Base-by-base conservation (phyloP, 2,113 vertebrate species). In the Calidris pugnax region DNA sequence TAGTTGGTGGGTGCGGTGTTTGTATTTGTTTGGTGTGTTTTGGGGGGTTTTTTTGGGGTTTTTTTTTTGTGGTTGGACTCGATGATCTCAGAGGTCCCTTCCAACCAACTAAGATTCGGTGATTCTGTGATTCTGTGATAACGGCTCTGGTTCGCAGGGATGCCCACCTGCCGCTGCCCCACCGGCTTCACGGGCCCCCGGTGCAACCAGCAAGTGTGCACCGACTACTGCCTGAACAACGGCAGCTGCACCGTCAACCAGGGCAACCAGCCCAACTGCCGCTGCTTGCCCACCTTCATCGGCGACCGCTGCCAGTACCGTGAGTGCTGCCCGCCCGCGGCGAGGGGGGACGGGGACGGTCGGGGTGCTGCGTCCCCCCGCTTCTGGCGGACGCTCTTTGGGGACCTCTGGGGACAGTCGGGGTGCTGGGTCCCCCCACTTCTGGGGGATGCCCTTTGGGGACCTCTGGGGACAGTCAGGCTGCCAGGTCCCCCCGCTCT, bases 301-400 rank as follows among this genome's bases (percentile, higher is more conserved):
- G 99, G 99, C 8, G 99, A 99, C 98, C 98, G 98, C 96, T 99
- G 99, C 98, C 99, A 99, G 97, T 99, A 98, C 98, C 98, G 99
- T 99, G 97, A 99, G 99, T 99, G 91, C 64, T 18, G 4, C 55
- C 56, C 3, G 14, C 16, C 51, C n/a, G 0, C 1, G 7, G 43
- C 9, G 1, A 41, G 74, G 23, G 28, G 14, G n/a, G 84, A 23
- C 2, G 62, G 56, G 50, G 6, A 7, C 39, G 27, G 12, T 27
- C 5, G 6, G 5, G 4, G 26, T 5, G 12, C 98, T 98, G 87
- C 98, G 98, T 98, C 66, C 53, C 51, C 53, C 28, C 9, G 5
- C 51, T 55, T 55, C 53, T 30, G 28, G 28, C 17, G 28, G 53
- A 55, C 30, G 53, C 28, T 55, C 27, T 55, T 30, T 55, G 53